Base-by-base conservation (phyloP, 2,797 vertebrate species). In the Gila robusta region DNA sequence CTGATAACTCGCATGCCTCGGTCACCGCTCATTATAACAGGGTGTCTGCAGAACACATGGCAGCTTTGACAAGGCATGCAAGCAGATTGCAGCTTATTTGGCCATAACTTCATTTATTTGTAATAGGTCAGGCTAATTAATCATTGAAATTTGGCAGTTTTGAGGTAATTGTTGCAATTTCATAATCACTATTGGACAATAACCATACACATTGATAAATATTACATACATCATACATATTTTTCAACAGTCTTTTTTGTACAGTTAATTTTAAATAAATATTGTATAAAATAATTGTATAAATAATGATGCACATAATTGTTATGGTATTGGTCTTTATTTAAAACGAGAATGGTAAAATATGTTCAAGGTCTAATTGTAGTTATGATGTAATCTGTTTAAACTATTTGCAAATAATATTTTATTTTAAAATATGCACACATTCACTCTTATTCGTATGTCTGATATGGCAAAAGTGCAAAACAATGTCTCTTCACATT, bases 21-120 rank as follows among this genome's bases (percentile, higher is more conserved):
- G 78, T 84, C 67, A 35, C 76, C 82, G 66, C 87, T 86, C 23
- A 54, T 83, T 84, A 83, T 59, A 56, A 21, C 66, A 64, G 44
- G 62, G 79, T 74, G 56, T 54, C 73, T 72, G 72, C 90, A 21
- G 90, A 87, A 89, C 44, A 37, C 84, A 90, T 91, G 79, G 80
- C 47, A 89, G 73, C 54, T 82, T 83, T 79, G 84, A 47, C 84
- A 88, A 39, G 37, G 37, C 62, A 21, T 11, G 41, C 52, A 41
- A 26, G 59, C 14, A 70, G 28, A 82, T 79, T 69, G 56, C 4
- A 32, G 78, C 79, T 73, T 64, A 81, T 81, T 80, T 74, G 44
- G 35, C n/a, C 35, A 66, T 81, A 81, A 81, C 78, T 81, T 80
- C 4, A 81, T 74, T 86, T 73, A 67, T 70, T 49, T 71, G 37